Evolutionary conservation across 2,797 vertebrate genomes (phyloP).

Genomic region (Pristis pectinata): DNA sequence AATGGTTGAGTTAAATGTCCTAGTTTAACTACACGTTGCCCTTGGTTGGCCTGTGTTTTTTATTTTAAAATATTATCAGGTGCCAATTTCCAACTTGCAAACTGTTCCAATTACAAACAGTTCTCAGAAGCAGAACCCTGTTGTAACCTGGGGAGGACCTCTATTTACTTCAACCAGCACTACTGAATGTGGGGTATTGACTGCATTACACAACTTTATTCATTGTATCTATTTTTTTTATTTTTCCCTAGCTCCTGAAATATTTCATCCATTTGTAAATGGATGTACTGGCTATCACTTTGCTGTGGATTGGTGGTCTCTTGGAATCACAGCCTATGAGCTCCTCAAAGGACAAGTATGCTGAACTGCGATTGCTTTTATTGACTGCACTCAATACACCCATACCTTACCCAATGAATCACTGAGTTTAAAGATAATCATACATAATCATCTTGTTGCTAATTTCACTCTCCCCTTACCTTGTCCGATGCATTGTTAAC

Average conservation of each 20-base stretch:
- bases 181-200: neutral
- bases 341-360: conserved; percentile 82
- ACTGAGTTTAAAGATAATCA: neutral
- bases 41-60: too few relatives aligned
- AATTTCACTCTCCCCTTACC: neutral
- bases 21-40: too few relatives aligned
- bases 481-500: neutral
- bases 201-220: neutral
- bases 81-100: too few relatives aligned
- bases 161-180: too few relatives aligned
- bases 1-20: too few relatives aligned
- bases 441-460: neutral
- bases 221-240: conserved; percentile 40
- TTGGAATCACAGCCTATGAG: conserved; percentile 93
- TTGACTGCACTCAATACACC: neutral
- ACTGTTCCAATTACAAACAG: too few relatives aligned
- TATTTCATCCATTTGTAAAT: conserved; percentile 72
- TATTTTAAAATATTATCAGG: too few relatives aligned
- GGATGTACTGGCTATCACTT: conserved; percentile 80
- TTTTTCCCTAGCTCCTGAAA: conserved; percentile 76
- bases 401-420: neutral
- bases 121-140: too few relatives aligned
- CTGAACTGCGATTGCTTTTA: neutral
- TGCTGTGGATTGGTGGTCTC: conserved; percentile 94
- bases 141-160: too few relatives aligned